phyloP scores from a whole-genome alignment of 1,140 invertebrate species.

The Papilio aristodemus region DNA sequence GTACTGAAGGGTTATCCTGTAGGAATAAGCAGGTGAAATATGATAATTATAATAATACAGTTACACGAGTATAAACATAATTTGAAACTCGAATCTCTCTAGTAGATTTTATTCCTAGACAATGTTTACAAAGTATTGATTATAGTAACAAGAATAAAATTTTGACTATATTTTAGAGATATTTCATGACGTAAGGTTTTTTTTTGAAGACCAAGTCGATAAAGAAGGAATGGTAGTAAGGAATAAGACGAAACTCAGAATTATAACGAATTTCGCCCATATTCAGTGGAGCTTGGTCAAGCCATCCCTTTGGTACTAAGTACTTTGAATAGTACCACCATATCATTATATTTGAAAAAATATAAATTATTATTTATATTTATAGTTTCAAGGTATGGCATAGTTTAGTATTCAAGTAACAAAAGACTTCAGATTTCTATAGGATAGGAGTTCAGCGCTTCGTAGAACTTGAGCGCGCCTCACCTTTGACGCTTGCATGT shows the following conservation, averaged over 20 bases:
- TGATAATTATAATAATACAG: neutral
- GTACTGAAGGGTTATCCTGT: constrained; percentile 19
- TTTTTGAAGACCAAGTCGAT: too few relatives aligned
- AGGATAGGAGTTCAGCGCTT: constrained; percentile 6
- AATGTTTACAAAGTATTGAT: neutral
- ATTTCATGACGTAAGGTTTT: too few relatives aligned
- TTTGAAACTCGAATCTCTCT: constrained; percentile 15
- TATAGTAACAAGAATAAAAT: too few relatives aligned
- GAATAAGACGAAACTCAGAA: too few relatives aligned
- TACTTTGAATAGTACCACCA: too few relatives aligned
- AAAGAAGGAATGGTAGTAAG: too few relatives aligned
- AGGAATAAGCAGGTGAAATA: neutral
- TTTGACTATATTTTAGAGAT: too few relatives aligned
- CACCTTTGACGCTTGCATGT: constrained; percentile 42
- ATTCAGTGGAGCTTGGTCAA: too few relatives aligned
- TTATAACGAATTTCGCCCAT: too few relatives aligned
- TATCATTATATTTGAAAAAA: neutral
- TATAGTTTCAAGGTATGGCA: neutral
- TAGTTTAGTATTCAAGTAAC: constrained; percentile 20
- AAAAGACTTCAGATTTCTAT: constrained; percentile 18
- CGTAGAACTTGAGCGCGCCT: constrained; percentile 36
- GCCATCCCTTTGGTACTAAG: too few relatives aligned
- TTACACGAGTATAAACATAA: constrained; percentile 11
- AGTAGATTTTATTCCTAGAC: neutral
- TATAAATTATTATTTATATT: neutral